Evolutionary conservation across 2,888 invertebrate species (phyloP), one percentile per base, ranked within the genome.

Genomic region (Drosophila histrio): DNA sequence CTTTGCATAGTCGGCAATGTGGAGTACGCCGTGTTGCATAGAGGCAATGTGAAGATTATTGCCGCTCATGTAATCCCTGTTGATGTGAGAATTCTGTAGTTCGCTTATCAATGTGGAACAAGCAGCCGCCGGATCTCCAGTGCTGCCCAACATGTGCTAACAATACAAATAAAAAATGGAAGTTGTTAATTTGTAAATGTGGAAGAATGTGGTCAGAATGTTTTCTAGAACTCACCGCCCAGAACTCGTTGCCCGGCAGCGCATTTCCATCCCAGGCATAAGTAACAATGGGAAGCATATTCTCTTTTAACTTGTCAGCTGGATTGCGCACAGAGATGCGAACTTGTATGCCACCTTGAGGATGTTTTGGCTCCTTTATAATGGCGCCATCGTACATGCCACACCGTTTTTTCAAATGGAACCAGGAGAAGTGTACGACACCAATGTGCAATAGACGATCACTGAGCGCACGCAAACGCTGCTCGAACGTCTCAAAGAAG

Each of bases 231-330:
- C 72, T 91, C 61, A 93, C 93, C 65, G 87, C 88, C 95, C 95
- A 95, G 88, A 94, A 95, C 80, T 95, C 95, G 79, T 95, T 95
- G 47, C 95, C 95, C 0, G 95, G 95, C 59, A 94, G 92, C 0
- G 95, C 93, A 83, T 95, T 95, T 3, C 94, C 94, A 87, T 95
- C 95, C 94, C 95, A 95, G 0, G 95, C 94, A 79, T 95, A 95
- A 0, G 94, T 95, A 22, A 95, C 93, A 0, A 95, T 93, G 8
- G 95, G 90, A 9, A 94, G 24, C 86, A 84, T 81, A 17, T 72
- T 7, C 30, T 71, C 13, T 0, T 3, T 0, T 50, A 95, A 76
- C 59, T 92, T 92, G 0, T 92, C 89, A 0, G 94, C 94, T 0
- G 94, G 94, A 87, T 94, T 92, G 1, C 94, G 90, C 0, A 91